Evolutionary conservation across 2,888 invertebrate genomes (phyloP).

Genomic region (Macrophya annulata): DNA sequence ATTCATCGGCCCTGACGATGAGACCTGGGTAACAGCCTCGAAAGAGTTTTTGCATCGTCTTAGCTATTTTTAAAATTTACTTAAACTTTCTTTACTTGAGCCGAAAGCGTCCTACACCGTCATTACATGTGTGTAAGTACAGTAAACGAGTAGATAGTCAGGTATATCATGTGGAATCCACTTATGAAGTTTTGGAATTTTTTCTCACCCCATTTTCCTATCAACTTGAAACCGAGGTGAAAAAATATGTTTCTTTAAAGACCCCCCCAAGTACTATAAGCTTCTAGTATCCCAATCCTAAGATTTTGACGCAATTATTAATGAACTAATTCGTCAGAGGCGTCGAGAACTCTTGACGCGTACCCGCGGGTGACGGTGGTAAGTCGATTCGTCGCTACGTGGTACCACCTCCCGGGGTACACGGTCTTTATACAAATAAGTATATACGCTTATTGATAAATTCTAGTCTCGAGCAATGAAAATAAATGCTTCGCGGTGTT

Average conservation of each 20-base stretch:
- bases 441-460: slow-evolving; percentile 65
- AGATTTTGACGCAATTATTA: slow-evolving; percentile 53
- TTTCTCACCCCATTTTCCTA: slow-evolving; percentile 43
- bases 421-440: slow-evolving; percentile 17
- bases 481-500: slow-evolving; percentile 64
- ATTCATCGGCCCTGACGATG: slow-evolving; percentile 48
- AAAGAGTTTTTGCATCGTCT: slow-evolving; percentile 44
- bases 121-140: background rate
- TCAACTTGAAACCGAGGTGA: background rate
- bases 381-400: slow-evolving; percentile 57
- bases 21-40: slow-evolving; percentile 43
- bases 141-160: background rate
- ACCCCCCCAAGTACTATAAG: background rate
- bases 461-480: slow-evolving; percentile 63
- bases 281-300: slow-evolving; percentile 21
- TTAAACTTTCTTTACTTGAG: slow-evolving; percentile 43
- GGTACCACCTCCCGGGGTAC: slow-evolving; percentile 57
- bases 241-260: background rate
- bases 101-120: slow-evolving; percentile 1
- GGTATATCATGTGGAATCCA: slow-evolving; percentile 7
- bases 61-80: slow-evolving; percentile 49
- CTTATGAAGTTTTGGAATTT: background rate
- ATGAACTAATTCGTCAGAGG: slow-evolving; percentile 53
- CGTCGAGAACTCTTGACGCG: slow-evolving; percentile 49
- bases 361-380: slow-evolving; percentile 39